Base-by-base conservation (phyloP, 2,113 vertebrate species). In the Lipophrys pholis region DNA sequence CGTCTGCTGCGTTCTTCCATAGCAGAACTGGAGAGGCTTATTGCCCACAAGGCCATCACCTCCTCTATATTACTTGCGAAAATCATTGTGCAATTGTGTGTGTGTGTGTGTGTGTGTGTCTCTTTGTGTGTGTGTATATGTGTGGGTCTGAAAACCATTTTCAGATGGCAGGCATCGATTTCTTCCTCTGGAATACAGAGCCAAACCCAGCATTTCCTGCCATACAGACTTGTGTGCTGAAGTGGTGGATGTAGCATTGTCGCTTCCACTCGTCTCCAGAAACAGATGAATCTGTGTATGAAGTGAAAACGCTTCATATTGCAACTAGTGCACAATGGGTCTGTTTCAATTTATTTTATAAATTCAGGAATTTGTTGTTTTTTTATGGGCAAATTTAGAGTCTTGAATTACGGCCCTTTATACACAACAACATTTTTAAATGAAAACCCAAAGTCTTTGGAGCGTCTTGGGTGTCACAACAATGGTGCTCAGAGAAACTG, bases 1-100 rank as follows among this genome's bases (percentile, higher is more conserved):
- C 38, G 11, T 76, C 74, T 61, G 35, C 7, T 8, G 15, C 49
- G 64, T 62, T 49, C 83, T 85, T 78, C 52, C 54, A 45, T 51
- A 11, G 35, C 46, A 6, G 49, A 60, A 54, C 55, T 60, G 30
- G 36, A 59, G 70, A 73, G 62, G 64, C 69, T 69, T 76, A 70
- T 69, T 53, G 71, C 59, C 55, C 69, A 50, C 69, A 53, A 46
- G 69, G 74, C 88, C 81, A 67, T 76, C 73, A n/a, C 65, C 57
- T 73, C 65, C 52, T 51, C 70, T 52, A 55, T 65, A 81, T 76
- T 73, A 59, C 76, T 73, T 61, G 66, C 11, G 54, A 79, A 78
- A 83, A 67, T 86, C 56, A 77, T 50, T 69, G 49, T 51, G 72
- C 15, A 49, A 48, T 49, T 73, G 76, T 60, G 51, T 75, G 60